Base-by-base conservation (phyloP, 37 sponge, comb jelly and placozoan species). In the Crambe crambe region DNA sequence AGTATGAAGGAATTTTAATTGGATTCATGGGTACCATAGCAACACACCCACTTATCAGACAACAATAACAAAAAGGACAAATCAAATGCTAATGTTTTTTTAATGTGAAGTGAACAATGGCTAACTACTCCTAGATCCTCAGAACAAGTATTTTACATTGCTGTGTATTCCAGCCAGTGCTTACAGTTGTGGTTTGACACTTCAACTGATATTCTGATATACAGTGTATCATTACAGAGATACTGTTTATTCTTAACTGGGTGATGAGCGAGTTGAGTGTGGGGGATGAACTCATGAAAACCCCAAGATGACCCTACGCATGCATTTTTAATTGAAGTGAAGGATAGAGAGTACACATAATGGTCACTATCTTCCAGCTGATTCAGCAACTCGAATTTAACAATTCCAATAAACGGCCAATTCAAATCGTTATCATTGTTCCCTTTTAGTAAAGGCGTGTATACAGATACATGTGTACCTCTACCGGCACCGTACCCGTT, bases 381-480 rank as follows among this genome's bases (percentile, higher is more conserved):
- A 25, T 60, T 60, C 27, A 60, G 27, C 17, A 60, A 25, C 17
- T 60, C 61, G 17, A 60, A 60, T 6, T n/a, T 22, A 26, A n/a
- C 17, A 20, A 6, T 60, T 60, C 61, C 61, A 5, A 60, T 26
- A 22, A 60, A 60, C 17, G 61, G 61, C 61, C 61, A 60, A 2
- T 54, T 54, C 5, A 80, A 60, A 57, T 70, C 30, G 61, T 70
- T 35, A 37, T 81, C 74, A 40, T 81, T 40, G 32, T 59, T 42
- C 63, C 82, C 82, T 39, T 41, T 58, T 72, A 81, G 37, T 37
- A 73, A 35, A 12, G 20, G 35, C 20, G 23, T 26, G 37, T 37
- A 72, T 34, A 81, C 74, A 22, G 73, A 81, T 27, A 81, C 74
- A 62, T 81, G 82, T 29, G 82, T 81, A n/a, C 65, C 74, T 41